phyloP scores from a whole-genome alignment of 2,113 vertebrate genomes.

The Neogobius melanostomus region DNA sequence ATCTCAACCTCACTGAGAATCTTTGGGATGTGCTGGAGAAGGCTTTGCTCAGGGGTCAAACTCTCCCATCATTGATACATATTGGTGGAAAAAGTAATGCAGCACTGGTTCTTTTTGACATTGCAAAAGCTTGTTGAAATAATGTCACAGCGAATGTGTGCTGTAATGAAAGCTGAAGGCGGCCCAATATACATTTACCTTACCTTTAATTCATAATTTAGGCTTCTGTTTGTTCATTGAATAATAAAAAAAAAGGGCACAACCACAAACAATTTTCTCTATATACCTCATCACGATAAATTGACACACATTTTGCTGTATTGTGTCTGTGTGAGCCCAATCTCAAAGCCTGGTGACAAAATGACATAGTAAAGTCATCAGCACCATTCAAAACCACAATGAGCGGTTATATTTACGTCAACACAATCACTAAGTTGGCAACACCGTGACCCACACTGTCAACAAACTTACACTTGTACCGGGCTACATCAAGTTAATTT shows the following conservation, averaged over 20 bases:
- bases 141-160: too few relatives aligned
- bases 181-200: neutral
- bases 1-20: too few relatives aligned
- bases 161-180: too few relatives aligned
- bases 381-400: slow-evolving; percentile 69
- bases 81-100: too few relatives aligned
- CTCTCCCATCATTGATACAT: too few relatives aligned
- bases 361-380: slow-evolving; percentile 75
- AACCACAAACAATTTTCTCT: neutral
- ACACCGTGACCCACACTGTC: slow-evolving; percentile 61
- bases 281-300: slow-evolving; percentile 21
- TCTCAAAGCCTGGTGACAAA: slow-evolving; percentile 71
- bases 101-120: too few relatives aligned
- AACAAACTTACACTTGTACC: slow-evolving; percentile 56
- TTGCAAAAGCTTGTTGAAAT: too few relatives aligned
- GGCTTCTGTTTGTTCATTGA: neutral
- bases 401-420: slow-evolving; percentile 77
- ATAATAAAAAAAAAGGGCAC: neutral
- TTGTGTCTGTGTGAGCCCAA: slow-evolving; percentile 25
- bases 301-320: slow-evolving; percentile 13
- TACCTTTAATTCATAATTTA: neutral
- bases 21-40: too few relatives aligned
- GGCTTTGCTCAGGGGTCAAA: too few relatives aligned
- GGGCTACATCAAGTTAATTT: slow-evolving; percentile 51
- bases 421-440: slow-evolving; percentile 64